Evolutionary conservation across 2,797 vertebrate species (phyloP).

Genomic region (Acrocephalus scirpaceus): DNA sequence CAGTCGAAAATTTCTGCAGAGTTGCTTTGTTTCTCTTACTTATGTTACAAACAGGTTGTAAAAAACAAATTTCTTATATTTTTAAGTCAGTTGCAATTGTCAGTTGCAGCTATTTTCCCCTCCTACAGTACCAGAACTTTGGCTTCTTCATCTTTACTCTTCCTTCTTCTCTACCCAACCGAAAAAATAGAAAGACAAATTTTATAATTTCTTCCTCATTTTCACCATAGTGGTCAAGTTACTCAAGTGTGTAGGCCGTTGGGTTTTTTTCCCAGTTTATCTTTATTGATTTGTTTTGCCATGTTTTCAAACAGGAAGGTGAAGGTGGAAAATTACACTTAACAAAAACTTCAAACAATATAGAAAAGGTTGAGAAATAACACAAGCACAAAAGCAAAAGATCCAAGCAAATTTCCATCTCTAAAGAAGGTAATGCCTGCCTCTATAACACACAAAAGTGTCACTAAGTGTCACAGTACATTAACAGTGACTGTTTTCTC

Average conservation of each 20-base stretch:
- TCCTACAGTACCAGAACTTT: not conserved
- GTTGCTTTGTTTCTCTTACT: not conserved
- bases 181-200: not conserved
- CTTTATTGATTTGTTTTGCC: not conserved
- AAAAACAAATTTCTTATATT: not conserved
- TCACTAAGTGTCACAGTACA: conserved; percentile 43
- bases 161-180: not conserved
- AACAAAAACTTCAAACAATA: not conserved
- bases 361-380: not conserved
- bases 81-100: not conserved
- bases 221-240: not conserved
- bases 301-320: not conserved
- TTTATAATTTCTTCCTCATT: not conserved
- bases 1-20: not conserved
- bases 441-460: conserved; percentile 44
- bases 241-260: not conserved
- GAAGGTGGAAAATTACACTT: not conserved
- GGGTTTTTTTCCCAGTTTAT: not conserved
- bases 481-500: conserved; percentile 48
- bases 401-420: conserved; percentile 42
- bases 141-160: not conserved
- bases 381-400: conserved; percentile 50
- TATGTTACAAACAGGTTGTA: not conserved
- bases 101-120: not conserved
- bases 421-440: conserved; percentile 13